A percentile compares a stretch with the other conserved stretches of the same genome.
Evolutionary conservation across 2,888 invertebrate genomes (phyloP).

Genomic region (Catocala nupta): DNA sequence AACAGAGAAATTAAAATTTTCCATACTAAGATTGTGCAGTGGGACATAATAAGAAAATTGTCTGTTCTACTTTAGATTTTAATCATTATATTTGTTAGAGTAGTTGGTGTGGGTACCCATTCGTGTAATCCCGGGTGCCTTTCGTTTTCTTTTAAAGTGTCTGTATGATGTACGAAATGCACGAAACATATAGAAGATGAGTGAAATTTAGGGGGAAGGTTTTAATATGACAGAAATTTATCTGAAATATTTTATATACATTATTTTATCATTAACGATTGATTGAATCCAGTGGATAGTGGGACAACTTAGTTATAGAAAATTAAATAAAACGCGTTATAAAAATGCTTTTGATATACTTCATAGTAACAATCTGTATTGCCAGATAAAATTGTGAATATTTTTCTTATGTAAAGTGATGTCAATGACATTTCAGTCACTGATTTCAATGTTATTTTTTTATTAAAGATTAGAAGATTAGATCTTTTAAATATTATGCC

Average conservation of each 20-base stretch:
- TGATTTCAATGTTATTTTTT: constrained; percentile 83
- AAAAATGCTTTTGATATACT: constrained; percentile 81
- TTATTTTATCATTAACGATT: constrained; percentile 82
- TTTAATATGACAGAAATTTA: constrained; percentile 73
- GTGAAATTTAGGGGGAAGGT: constrained; percentile 75
- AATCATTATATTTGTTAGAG: constrained; percentile 86
- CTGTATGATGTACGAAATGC: constrained; percentile 96
- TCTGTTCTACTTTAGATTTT: constrained; percentile 79
- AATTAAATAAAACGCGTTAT: constrained; percentile 70
- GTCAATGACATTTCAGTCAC: constrained; percentile 86
- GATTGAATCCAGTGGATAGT: constrained; percentile 81
- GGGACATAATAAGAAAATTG: constrained; percentile 64
- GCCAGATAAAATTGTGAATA: constrained; percentile 88
- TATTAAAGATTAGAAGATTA: constrained; percentile 84
- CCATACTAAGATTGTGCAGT: constrained; percentile 66
- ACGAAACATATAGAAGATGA: constrained; percentile 95
- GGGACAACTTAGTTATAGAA: constrained; percentile 85
- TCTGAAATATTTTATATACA: constrained; percentile 82
- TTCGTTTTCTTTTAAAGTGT: constrained; percentile 84
- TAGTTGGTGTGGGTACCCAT: constrained; percentile 86
- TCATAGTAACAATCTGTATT: constrained; percentile 85
- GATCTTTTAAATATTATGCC: constrained; percentile 82
- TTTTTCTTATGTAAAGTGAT: constrained; percentile 84
- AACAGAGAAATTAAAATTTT: constrained; percentile 65
- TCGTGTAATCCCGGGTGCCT: constrained; percentile 86